These are phyloP conservation scores for Peromyscus leucopus DNA, from an alignment of 2,113 vertebrate species.

Conservation along the genomic window DNA sequence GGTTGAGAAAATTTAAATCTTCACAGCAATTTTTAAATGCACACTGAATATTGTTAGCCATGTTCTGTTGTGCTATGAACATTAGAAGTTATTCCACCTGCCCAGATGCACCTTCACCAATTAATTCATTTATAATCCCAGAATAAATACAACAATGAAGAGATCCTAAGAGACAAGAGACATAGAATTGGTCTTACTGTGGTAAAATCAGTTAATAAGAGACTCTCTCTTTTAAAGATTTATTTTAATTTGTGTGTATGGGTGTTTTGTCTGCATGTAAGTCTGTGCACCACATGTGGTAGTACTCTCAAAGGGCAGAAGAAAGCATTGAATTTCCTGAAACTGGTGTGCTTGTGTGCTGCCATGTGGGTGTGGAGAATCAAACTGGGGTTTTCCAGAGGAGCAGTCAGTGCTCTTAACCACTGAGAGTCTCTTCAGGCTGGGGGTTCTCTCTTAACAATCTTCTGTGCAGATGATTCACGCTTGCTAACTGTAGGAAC, in stretches of 20 bases:
- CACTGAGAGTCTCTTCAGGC: not conserved
- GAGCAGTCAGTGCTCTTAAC: not conserved
- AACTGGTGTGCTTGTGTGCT: not conserved
- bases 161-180: not conserved
- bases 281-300: not conserved
- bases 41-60: not conserved
- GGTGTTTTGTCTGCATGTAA: not conserved
- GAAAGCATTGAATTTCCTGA: not conserved
- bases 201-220: not conserved
- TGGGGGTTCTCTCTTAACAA: not conserved
- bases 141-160: not conserved
- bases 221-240: not conserved
- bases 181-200: not conserved
- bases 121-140: not conserved
- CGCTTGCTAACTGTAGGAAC: not conserved
- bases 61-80: not conserved
- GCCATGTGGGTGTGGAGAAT: not conserved
- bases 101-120: not conserved
- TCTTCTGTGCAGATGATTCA: not conserved
- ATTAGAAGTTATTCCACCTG: not conserved
- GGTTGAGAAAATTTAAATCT: not conserved
- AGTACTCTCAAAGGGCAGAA: not conserved
- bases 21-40: not conserved
- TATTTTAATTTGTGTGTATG: not conserved
- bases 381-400: not conserved